Evolutionary conservation across 1,140 invertebrate genomes (phyloP), one percentile per base, ranked within the genome.

Genomic region (Eurosta solidaginis): DNA sequence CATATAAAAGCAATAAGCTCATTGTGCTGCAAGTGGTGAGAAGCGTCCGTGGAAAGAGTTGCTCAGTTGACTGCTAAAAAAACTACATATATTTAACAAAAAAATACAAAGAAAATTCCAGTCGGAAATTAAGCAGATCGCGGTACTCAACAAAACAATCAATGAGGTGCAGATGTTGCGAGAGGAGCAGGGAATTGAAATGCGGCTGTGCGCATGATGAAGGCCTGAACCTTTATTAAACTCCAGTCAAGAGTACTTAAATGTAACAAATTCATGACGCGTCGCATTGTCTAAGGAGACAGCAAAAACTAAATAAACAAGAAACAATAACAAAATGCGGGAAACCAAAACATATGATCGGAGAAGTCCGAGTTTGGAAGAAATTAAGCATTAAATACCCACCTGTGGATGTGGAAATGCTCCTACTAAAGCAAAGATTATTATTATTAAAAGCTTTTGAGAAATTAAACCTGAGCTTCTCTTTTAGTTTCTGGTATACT

Each of bases 231-330:
- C 12, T 45, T 75, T 44, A 29, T 52, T 45, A 10, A 59, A n/a
- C 42, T 54, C 17, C 47, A 33, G 44, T 20, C n/a, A 27, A 78
- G 22, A 49, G 27, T 73, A 33, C 40, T 36, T 68, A 73, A 73
- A 36, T 59, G 40, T 12, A 68, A 25, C 29, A 29, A 27, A 14
- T 73, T 76, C 74, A 79, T 79, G 74, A 76, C 74, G 54, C 78
- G 74, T 68, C 74, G 44, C 74, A 76, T 52, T 68, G 78, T 79
- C 74, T 79, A 44, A 79, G 44, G 40, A 74, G 63, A 79, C 78
- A 50, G 22, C 73, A 4, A 25, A 49, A 45, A 49, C 17, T 33
- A 22, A 25, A 44, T 4, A 27, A 20, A 17, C 10, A 6, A 52
- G n/a, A 0, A 47, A 14, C 45, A 47, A 47, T 17, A 9, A n/a